Evolutionary conservation across 2,888 invertebrate species (phyloP).

Genomic region (Creontiades dilutus): DNA sequence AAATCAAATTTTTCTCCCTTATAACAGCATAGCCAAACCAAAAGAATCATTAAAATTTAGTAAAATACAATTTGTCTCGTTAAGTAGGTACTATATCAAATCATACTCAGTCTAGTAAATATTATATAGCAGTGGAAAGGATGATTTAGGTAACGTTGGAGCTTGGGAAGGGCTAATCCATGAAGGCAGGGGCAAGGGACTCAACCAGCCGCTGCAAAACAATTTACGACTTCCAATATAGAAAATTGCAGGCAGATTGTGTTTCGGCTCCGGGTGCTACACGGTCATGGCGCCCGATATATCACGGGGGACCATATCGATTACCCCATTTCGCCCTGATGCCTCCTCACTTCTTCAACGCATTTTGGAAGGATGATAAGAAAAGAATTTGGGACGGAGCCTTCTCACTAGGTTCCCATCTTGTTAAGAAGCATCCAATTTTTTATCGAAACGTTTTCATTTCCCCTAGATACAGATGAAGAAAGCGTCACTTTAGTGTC

Average conservation of each 20-base stretch:
- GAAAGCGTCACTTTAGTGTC: too few species aligned
- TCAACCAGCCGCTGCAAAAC: constrained; percentile 15
- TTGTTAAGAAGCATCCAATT: too few species aligned
- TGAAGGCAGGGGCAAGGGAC: neutral
- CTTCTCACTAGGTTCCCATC: too few species aligned
- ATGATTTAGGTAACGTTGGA: neutral
- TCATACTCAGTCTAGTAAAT: too few species aligned
- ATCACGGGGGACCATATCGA: neutral
- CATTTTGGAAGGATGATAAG: neutral
- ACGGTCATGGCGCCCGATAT: neutral
- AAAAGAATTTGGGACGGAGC: neutral
- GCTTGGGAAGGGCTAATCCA: neutral
- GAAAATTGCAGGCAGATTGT: constrained; percentile 36
- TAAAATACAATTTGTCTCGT: too few species aligned
- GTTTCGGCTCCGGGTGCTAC: neutral
- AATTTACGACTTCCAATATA: constrained; percentile 39
- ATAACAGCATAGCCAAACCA: too few species aligned
- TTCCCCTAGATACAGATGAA: too few species aligned
- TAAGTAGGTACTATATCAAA: too few species aligned
- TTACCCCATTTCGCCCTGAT: constrained; percentile 20
- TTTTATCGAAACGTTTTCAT: too few species aligned
- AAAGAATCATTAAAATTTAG: too few species aligned
- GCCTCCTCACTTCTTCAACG: neutral
- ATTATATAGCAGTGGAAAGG: too few species aligned
- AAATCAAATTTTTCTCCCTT: too few species aligned